These are phyloP conservation scores for Amblyjoppa proteus DNA, from an alignment of 2,888 invertebrate species.

Conservation along the genomic window DNA sequence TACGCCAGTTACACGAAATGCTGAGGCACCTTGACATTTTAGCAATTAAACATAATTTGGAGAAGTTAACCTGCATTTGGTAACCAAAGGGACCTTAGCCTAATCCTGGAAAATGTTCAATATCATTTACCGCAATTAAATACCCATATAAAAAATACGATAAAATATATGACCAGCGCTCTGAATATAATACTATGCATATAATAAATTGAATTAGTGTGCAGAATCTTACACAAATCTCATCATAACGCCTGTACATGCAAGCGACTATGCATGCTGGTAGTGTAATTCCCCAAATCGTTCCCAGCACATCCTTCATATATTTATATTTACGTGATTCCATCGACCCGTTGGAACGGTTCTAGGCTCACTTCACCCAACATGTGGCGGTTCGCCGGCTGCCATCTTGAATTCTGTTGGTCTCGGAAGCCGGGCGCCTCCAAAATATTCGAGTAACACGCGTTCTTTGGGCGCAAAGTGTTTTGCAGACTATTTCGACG, in stretches of 20 bases:
- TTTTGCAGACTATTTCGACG: constrained; percentile 73
- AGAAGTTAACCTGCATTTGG: background rate
- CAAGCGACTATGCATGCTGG: background rate
- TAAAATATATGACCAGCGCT: background rate
- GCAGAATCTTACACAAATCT: background rate
- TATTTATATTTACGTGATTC: constrained; percentile 62
- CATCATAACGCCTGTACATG: background rate
- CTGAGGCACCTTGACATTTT: too few relatives aligned
- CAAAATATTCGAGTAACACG: constrained; percentile 82
- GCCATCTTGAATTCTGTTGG: constrained; percentile 93
- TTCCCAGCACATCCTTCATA: constrained; percentile 30
- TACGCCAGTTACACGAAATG: background rate
- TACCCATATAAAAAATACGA: background rate
- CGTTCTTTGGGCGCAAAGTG: constrained; percentile 79
- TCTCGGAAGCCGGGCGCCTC: constrained; percentile 90
- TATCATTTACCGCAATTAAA: background rate
- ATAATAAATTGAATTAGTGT: background rate
- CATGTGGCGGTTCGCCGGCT: constrained; percentile 90
- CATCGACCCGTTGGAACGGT: constrained; percentile 70
- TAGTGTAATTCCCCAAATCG: constrained; percentile 11
- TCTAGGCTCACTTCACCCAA: constrained; percentile 81
- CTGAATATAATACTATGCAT: background rate
- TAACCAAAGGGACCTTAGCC: background rate
- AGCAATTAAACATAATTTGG: background rate
- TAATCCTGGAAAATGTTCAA: background rate